Conservation (phyloP, 2,888 invertebrate genomes). For the Anodontia alba region DNA sequence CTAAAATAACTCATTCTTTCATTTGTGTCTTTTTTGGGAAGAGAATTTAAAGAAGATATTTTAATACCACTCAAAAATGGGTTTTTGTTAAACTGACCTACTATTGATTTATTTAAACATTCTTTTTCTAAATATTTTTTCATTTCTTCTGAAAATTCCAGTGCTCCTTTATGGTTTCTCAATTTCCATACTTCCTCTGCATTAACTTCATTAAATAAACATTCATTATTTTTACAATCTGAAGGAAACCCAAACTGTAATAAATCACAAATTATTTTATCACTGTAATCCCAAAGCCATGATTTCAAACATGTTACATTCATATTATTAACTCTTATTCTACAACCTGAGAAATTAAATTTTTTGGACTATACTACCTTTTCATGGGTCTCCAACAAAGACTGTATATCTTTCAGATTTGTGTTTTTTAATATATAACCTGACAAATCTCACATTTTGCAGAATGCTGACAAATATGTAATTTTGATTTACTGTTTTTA, state of each 20-base stretch:
- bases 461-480: not conserved
- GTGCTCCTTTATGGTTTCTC: not conserved
- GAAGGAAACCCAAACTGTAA: constrained; percentile 12
- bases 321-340: not conserved
- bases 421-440: not conserved
- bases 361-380: not conserved
- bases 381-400: not conserved
- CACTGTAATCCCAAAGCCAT: not conserved
- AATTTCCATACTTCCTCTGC: not conserved
- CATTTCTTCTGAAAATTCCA: not conserved
- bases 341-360: not conserved
- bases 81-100: not conserved
- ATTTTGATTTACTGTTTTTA: not conserved
- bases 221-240: not conserved
- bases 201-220: not conserved
- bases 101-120: not conserved
- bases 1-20: constrained; percentile 1
- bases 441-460: not conserved
- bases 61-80: not conserved
- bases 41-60: constrained; percentile 19
- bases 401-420: not conserved
- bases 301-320: not conserved
- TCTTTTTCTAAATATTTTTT: constrained; percentile 11
- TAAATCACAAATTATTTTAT: not conserved
- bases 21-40: not conserved